phyloP scores from a whole-genome alignment of 2,113 vertebrate species.

The Paramisgurnus dabryanus region DNA sequence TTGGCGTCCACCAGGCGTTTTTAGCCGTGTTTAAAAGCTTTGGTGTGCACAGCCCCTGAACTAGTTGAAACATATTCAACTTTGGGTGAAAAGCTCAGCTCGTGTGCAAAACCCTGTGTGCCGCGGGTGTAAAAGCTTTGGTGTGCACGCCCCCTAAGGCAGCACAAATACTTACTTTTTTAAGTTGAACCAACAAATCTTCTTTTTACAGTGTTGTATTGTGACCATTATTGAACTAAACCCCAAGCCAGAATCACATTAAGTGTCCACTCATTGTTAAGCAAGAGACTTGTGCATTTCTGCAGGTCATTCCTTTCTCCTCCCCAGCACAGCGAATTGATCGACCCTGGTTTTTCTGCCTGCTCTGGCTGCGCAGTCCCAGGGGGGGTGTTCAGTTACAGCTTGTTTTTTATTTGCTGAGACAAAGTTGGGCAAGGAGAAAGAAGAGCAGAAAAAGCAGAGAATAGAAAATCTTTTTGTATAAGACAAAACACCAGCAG shows the following conservation, averaged over 20 bases:
- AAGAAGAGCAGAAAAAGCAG: constrained; percentile 31
- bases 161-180: too few species aligned
- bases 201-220: too few species aligned
- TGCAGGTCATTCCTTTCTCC: constrained; percentile 45
- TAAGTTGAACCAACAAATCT: too few species aligned
- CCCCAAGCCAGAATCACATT: constrained; percentile 22
- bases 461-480: not conserved
- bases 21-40: too few species aligned
- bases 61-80: too few species aligned
- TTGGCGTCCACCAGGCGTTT: too few species aligned
- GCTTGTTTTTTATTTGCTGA: constrained; percentile 41
- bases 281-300: not conserved
- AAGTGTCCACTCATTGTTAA: constrained; percentile 53
- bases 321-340: constrained; percentile 60
- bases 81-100: too few species aligned
- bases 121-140: too few species aligned
- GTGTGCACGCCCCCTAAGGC: too few species aligned
- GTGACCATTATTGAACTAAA: not conserved
- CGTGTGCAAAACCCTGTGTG: too few species aligned
- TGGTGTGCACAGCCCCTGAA: too few species aligned
- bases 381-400: constrained; percentile 69
- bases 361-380: constrained; percentile 60
- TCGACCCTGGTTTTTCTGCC: constrained; percentile 52
- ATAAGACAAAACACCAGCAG: not conserved
- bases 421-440: constrained; percentile 31